Percentiles rank a stretch among this genome's conserved stretches.
These are phyloP conservation scores for Aproaerema taeniolella DNA, from an alignment of 2,888 invertebrate genomes.

Conservation along the genomic window DNA sequence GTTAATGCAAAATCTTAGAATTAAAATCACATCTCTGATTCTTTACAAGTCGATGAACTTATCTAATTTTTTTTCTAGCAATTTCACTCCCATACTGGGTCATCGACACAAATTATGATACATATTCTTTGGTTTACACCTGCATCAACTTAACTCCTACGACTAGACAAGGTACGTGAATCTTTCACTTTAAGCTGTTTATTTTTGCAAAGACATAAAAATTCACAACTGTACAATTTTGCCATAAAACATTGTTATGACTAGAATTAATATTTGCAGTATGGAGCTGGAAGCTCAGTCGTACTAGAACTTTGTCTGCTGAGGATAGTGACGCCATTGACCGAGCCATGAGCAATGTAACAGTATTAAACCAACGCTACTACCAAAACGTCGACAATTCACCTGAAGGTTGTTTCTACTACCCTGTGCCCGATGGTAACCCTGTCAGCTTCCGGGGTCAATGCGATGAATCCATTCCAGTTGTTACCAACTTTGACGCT, in stretches of 20 bases:
- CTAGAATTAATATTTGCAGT: slow-evolving; percentile 27
- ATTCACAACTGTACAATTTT: neutral
- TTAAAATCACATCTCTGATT: neutral
- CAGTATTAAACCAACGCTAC: slow-evolving; percentile 36
- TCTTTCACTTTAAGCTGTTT: neutral
- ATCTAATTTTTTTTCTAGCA: slow-evolving; percentile 23
- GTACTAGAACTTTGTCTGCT: slow-evolving; percentile 27
- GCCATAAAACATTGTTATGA: neutral
- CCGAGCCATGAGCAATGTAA: slow-evolving; percentile 24
- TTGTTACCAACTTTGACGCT: slow-evolving; percentile 34
- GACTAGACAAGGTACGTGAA: slow-evolving; percentile 46
- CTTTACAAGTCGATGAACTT: too few relatives aligned
- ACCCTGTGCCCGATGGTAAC: slow-evolving; percentile 29
- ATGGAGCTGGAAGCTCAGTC: slow-evolving; percentile 48
- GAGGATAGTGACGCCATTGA: slow-evolving; percentile 29
- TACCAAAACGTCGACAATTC: slow-evolving; percentile 31
- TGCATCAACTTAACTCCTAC: slow-evolving; percentile 63
- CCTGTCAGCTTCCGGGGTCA: slow-evolving; percentile 41
- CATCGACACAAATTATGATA: slow-evolving; percentile 75
- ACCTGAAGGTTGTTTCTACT: slow-evolving; percentile 40
- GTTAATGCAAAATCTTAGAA: slow-evolving; percentile 13
- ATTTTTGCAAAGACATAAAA: neutral
- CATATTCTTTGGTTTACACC: slow-evolving; percentile 79
- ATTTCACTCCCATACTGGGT: slow-evolving; percentile 28
- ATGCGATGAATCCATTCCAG: slow-evolving; percentile 36